phyloP scores from a whole-genome alignment of 2,797 vertebrate species.

The Acanthurus lineatus region DNA sequence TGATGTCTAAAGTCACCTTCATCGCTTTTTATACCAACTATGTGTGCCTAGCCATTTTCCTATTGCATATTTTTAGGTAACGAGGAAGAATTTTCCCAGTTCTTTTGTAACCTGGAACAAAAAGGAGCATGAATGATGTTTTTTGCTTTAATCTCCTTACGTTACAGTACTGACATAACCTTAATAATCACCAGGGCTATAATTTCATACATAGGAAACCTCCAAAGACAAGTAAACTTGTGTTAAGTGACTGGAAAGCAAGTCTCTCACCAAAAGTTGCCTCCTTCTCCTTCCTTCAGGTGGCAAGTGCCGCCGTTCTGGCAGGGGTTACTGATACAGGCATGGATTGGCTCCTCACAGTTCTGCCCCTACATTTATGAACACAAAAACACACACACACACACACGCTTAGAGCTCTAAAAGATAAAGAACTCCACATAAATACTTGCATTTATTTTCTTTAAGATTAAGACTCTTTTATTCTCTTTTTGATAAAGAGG shows the following conservation, averaged over 20 bases:
- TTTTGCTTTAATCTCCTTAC: background rate
- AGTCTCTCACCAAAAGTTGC: constrained; percentile 82
- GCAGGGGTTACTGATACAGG: constrained; percentile 96
- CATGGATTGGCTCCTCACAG: constrained; percentile 95
- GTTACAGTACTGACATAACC: background rate
- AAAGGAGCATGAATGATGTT: background rate
- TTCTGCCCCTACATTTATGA: constrained; percentile 89
- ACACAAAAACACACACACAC: constrained; percentile 33
- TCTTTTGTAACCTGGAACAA: background rate
- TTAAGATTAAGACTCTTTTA: background rate
- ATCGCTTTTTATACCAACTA: background rate
- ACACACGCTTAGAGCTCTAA: constrained; percentile 13
- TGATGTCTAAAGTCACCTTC: background rate
- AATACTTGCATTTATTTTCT: background rate
- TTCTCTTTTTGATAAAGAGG: background rate
- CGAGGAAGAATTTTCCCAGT: background rate
- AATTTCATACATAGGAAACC: too few species aligned
- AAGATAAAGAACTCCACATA: constrained; percentile 12
- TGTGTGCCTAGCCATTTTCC: background rate
- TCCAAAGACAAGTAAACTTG: too few species aligned
- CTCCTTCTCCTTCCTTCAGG: constrained; percentile 94
- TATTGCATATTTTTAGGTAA: background rate
- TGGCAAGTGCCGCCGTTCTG: constrained; percentile 94
- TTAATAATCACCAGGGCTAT: background rate
- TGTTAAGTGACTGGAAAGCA: too few species aligned